Evolutionary conservation across 1,140 invertebrate species (phyloP).

Genomic region (Leptopilina clavipes): DNA sequence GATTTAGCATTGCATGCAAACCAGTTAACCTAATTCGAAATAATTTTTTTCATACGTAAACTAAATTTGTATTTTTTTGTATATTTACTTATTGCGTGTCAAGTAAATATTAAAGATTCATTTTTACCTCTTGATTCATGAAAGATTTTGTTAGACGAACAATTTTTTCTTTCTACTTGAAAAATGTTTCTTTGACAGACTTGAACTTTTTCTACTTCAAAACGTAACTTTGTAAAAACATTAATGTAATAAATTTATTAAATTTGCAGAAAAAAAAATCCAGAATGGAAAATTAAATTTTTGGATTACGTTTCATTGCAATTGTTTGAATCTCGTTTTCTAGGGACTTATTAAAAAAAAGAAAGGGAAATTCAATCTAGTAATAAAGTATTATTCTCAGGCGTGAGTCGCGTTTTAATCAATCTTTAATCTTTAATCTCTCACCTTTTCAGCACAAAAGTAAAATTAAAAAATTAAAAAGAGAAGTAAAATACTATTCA

Average conservation of each 20-base stretch:
- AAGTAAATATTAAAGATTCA: too few relatives aligned
- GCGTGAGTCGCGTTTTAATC: conserved; percentile 8
- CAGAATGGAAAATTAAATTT: background rate
- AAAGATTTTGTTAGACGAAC: too few relatives aligned
- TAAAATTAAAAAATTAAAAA: background rate
- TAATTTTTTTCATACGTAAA: background rate
- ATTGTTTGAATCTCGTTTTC: background rate
- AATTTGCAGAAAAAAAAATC: background rate
- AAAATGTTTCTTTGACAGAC: too few relatives aligned
- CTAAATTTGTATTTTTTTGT: background rate
- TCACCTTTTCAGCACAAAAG: background rate
- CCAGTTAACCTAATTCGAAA: background rate
- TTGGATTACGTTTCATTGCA: background rate
- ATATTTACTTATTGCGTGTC: too few relatives aligned
- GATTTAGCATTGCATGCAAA: background rate
- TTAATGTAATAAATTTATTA: too few relatives aligned
- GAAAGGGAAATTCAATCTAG: background rate
- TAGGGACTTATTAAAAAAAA: background rate
- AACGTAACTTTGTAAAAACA: too few relatives aligned
- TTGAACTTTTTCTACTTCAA: too few relatives aligned
- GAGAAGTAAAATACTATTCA: background rate
- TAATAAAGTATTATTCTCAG: background rate
- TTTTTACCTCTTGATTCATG: too few relatives aligned
- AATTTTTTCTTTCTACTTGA: too few relatives aligned
- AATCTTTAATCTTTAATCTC: conserved; percentile 22